These are phyloP conservation scores for Geodia barretti DNA, from an alignment of 37 sponge, comb jelly and placozoan species.

Conservation along the genomic window DNA sequence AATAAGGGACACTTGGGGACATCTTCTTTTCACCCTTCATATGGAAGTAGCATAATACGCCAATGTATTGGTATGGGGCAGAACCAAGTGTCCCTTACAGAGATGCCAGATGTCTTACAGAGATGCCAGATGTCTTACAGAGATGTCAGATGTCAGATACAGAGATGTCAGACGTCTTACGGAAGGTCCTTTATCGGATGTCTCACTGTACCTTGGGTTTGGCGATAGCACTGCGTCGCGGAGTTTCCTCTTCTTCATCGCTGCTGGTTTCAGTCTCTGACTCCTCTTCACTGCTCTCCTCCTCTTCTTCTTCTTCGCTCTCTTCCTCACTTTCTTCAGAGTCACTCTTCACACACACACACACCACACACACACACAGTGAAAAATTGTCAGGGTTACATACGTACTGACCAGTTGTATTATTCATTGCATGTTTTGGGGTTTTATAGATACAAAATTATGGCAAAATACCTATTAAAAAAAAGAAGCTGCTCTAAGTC, in stretches of 20 bases:
- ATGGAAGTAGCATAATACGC: no score
- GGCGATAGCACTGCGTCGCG: constrained; percentile 30
- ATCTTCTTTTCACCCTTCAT: no score
- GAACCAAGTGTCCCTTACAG: no score
- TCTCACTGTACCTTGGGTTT: constrained; percentile 17
- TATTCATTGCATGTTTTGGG: no score
- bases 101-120: no score
- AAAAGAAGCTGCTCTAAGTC: background rate
- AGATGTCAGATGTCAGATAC: no score
- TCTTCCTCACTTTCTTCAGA: constrained; percentile 15
- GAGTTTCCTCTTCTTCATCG: constrained; percentile 46
- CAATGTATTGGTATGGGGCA: no score
- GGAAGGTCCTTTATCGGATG: background rate
- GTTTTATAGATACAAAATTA: no score
- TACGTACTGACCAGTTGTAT: background rate
- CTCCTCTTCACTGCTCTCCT: constrained; percentile 30
- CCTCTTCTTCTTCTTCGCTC: constrained; percentile 31
- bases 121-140: no score
- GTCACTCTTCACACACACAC: background rate
- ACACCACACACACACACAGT: background rate
- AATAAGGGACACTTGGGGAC: no score
- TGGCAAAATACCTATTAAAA: no score
- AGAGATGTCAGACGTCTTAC: background rate
- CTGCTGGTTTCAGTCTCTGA: constrained; percentile 29
- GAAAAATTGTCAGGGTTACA: no score